Evolutionary conservation across 1,140 invertebrate species (phyloP).

Genomic region (Paraescarpia echinospica): DNA sequence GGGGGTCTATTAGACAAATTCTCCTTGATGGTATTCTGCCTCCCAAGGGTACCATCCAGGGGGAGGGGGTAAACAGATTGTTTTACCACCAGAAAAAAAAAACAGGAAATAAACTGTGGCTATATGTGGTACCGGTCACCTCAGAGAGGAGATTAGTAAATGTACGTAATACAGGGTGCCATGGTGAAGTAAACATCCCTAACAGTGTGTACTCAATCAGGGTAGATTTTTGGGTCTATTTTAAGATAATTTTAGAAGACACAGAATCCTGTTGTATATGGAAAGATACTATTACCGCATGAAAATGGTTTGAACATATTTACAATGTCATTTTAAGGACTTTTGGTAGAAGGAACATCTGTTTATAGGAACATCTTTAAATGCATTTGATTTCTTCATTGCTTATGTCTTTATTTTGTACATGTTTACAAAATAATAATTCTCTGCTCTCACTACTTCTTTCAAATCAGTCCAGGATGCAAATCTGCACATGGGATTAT

Average conservation of each 20-base stretch:
- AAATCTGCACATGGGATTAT: not conserved
- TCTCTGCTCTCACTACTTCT: not conserved
- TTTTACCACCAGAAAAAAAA: not conserved
- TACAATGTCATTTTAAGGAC: too few species aligned
- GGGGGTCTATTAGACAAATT: too few species aligned
- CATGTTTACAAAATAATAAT: not conserved
- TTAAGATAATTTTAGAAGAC: not conserved
- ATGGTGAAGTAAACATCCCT: not conserved
- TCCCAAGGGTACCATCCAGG: too few species aligned
- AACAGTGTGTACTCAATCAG: not conserved
- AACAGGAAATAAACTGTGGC: not conserved
- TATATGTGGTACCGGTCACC: too few species aligned
- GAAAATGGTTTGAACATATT: too few species aligned
- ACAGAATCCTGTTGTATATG: too few species aligned
- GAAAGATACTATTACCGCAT: too few species aligned
- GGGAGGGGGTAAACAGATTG: not conserved
- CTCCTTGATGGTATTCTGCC: too few species aligned
- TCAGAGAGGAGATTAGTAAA: not conserved
- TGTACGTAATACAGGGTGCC: not conserved
- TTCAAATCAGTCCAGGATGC: not conserved
- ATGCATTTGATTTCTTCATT: not conserved
- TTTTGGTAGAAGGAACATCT: too few species aligned
- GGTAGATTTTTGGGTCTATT: not conserved
- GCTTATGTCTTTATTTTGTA: not conserved
- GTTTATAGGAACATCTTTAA: not conserved